phyloP scores from a whole-genome alignment of 1,140 invertebrate species.

The Sycophaga agraensis region DNA sequence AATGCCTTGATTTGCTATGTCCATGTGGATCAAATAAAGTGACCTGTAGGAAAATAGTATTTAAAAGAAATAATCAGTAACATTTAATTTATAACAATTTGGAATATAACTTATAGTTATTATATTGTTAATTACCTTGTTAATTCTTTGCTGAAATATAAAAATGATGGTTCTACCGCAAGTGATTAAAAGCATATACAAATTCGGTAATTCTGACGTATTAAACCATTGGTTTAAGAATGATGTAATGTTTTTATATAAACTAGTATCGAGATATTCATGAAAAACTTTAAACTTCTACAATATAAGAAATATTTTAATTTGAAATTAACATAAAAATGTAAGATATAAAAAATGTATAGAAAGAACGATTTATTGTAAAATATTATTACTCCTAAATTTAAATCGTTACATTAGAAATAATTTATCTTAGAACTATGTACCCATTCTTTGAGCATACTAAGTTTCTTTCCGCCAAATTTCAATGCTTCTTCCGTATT shows the following conservation, averaged over 20 bases:
- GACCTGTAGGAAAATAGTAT: slow-evolving; percentile 36
- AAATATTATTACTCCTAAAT: too few relatives aligned
- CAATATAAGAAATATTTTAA: neutral
- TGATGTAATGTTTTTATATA: slow-evolving; percentile 42
- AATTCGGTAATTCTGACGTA: slow-evolving; percentile 39
- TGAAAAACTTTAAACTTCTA: slow-evolving; percentile 49
- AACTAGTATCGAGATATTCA: slow-evolving; percentile 42
- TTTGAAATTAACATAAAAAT: too few relatives aligned
- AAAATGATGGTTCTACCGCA: slow-evolving; percentile 51
- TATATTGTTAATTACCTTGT: slow-evolving; percentile 39
- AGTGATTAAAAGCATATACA: slow-evolving; percentile 54
- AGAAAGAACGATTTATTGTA: too few relatives aligned
- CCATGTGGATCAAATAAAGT: slow-evolving; percentile 52
- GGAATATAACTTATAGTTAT: neutral
- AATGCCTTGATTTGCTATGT: slow-evolving; percentile 36
- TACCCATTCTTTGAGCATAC: slow-evolving; percentile 54
- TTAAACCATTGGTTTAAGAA: slow-evolving; percentile 48
- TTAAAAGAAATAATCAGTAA: neutral
- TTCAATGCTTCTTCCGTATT: slow-evolving; percentile 47
- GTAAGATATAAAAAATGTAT: too few relatives aligned
- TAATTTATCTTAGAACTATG: neutral
- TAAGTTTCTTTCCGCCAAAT: slow-evolving; percentile 43
- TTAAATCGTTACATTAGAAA: too few relatives aligned
- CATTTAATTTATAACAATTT: neutral
- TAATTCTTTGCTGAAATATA: slow-evolving; percentile 50